Conservation (phyloP, 2,888 invertebrate species). For the Melieria omissa region DNA sequence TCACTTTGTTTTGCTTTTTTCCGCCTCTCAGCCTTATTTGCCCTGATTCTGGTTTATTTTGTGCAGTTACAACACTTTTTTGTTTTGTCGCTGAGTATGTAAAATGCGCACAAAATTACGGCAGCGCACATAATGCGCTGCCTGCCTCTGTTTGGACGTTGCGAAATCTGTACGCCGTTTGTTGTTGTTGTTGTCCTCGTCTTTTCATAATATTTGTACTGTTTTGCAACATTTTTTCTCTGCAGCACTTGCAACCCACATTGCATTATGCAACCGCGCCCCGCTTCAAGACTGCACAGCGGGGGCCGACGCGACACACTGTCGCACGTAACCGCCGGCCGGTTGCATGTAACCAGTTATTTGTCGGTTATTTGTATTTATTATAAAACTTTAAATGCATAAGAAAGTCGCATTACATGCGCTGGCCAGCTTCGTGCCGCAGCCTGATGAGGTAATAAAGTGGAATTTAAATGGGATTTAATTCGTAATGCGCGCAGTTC, state of each 20-base stretch:
- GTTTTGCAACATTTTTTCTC: no score
- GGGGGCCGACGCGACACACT: neutral
- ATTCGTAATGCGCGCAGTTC: constrained; percentile 9
- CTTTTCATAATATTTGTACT: neutral
- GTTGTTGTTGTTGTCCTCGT: neutral
- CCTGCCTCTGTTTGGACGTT: constrained; percentile 9
- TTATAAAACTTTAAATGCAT: constrained; percentile 32
- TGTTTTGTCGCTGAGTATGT: constrained; percentile 31
- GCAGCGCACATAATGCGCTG: constrained; percentile 34
- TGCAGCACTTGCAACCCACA: neutral
- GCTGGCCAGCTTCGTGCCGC: constrained; percentile 7
- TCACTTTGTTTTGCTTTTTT: neutral
- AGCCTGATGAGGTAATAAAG: constrained; percentile 18
- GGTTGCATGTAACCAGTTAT: constrained; percentile 17
- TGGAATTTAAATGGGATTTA: constrained; percentile 31
- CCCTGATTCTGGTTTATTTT: no score
- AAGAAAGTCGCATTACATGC: constrained; percentile 7
- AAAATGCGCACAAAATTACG: constrained; percentile 41
- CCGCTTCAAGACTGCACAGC: neutral
- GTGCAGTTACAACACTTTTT: neutral
- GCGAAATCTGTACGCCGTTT: neutral
- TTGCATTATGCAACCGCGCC: neutral
- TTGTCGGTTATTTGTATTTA: constrained; percentile 27
- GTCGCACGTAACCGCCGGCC: neutral
- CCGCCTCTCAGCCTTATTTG: no score